phyloP scores from a whole-genome alignment of 2,888 invertebrate species.

The Mantis religiosa region DNA sequence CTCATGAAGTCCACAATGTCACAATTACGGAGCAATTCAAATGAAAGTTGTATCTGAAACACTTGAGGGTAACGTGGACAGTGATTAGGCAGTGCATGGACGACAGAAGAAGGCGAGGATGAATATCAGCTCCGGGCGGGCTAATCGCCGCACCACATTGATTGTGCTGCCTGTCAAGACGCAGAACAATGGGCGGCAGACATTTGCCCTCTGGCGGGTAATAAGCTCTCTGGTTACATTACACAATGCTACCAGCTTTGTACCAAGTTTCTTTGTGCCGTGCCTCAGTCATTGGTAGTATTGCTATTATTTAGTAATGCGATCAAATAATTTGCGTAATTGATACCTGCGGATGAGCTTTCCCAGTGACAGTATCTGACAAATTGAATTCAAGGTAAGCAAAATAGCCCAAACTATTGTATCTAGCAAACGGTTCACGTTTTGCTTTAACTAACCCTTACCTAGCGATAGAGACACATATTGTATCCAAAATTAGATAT shows the following conservation, averaged over 20 bases:
- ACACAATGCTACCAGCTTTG: not conserved
- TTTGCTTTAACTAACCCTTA: no score
- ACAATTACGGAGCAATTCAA: no score
- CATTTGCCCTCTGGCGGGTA: conserved; percentile 14
- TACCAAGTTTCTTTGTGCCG: not conserved
- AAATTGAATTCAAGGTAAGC: not conserved
- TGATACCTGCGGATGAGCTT: not conserved
- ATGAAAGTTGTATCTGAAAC: no score
- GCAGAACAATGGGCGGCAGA: not conserved
- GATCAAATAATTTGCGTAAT: not conserved
- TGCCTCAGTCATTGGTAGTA: not conserved
- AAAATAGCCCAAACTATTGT: not conserved
- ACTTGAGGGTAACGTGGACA: not conserved
- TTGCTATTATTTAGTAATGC: not conserved
- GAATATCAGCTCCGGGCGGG: not conserved
- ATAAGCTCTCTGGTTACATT: not conserved
- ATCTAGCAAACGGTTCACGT: not conserved
- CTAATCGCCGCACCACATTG: not conserved
- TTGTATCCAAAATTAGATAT: no score
- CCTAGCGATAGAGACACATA: no score
- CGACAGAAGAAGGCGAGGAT: not conserved
- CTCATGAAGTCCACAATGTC: no score
- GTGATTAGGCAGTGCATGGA: not conserved
- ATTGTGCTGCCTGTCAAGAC: not conserved
- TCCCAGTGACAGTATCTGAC: not conserved